Base-by-base conservation (phyloP, 2,888 invertebrate species). In the Phytoseiulus persimilis region DNA sequence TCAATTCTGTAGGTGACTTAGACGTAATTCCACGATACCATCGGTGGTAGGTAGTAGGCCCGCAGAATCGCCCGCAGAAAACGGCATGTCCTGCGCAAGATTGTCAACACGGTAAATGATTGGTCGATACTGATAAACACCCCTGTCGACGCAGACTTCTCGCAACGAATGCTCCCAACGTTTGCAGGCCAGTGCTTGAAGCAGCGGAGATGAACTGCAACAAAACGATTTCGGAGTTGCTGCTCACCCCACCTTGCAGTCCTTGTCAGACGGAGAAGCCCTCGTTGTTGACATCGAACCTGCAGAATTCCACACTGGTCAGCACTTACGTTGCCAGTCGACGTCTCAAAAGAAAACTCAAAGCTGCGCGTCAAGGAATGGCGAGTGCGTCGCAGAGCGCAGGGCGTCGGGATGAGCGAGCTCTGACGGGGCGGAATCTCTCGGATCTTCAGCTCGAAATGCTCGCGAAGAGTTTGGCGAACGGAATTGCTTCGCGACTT, bases 391-490 rank as follows among this genome's bases (percentile, higher is more conserved):
- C 83, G 31, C 33, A 39, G 33, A 31, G 31, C n/a, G 32, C 32
- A n/a, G 87, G 87, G 6, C 39, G 32, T 45, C 39, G 32, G 6
- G 87, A 87, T 14, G 87, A 33, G 1, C 39, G 45, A 28, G 0
- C 87, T 1, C 23, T 28, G n/a, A 6, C 87, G 33, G 23, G 18
- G 33, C 33, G 5, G 23, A n/a, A 33, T 23, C 32, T 87, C 33
- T 87, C 87, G 9, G n/a, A 87, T 28, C 87, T 87, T 3, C 87
- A 87, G 87, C 33, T 87, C n/a, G 87, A 87, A 23, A 6, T 87
- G 23, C 87, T 87, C 33, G 87, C 87, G 11, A 87, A 87, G 33
- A 87, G 87, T 87, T 87, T 87, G 87, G 87, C 87, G 32, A 87
- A n/a, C 31, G 87, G 87, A 6, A 87, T 87, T 45, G 87, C 87